Conservation (phyloP, 2,888 invertebrate genomes). For the Daptonema setosum region DNA sequence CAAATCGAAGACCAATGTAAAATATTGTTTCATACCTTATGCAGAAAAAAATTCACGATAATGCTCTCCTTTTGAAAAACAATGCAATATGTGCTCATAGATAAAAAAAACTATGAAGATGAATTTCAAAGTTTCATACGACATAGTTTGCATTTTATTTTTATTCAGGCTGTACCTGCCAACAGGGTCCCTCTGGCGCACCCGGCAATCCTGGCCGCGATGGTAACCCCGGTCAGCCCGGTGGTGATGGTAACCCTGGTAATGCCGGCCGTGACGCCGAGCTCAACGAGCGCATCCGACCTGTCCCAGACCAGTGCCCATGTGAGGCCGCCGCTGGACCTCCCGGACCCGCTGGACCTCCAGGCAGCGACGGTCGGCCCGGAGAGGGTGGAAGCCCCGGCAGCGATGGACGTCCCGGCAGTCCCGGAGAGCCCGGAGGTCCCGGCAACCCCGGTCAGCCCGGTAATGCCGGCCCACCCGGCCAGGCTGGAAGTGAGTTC, state of each 20-base stretch:
- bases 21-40: no score
- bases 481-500: not conserved
- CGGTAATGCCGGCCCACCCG: not conserved
- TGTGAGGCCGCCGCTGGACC: constrained; percentile 38
- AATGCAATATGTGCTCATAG: no score
- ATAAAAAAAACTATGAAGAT: no score
- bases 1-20: not conserved
- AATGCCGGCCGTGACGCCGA: not conserved
- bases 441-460: constrained; percentile 3
- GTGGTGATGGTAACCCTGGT: not conserved
- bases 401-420: constrained; percentile 17
- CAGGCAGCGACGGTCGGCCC: constrained; percentile 37
- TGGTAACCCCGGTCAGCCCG: constrained; percentile 8
- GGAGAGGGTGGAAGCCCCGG: constrained; percentile 20
- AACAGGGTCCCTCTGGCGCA: constrained; percentile 16
- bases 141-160: no score
- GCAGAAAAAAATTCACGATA: no score
- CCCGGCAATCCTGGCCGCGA: constrained; percentile 19
- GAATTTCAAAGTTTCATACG: no score
- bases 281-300: constrained; percentile 8
- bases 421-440: not conserved
- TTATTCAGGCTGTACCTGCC: constrained; percentile 20
- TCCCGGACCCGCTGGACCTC: constrained; percentile 43
- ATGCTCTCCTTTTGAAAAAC: no score
- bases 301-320: constrained; percentile 24